These are phyloP conservation scores for Athrips mouffetella DNA, from an alignment of 2,888 invertebrate genomes.

Conservation along the genomic window DNA sequence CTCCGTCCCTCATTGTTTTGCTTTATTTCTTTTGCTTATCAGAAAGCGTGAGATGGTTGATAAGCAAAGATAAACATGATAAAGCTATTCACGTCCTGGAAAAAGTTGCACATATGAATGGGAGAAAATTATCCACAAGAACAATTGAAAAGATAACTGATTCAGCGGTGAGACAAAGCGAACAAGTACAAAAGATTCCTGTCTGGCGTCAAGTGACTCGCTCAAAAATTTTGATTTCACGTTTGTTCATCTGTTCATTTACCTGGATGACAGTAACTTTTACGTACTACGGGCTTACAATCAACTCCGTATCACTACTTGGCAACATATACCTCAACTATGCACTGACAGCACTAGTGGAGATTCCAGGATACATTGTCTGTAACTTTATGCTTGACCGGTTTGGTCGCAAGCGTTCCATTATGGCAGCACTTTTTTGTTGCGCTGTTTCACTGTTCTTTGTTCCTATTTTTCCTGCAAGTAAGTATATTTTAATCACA, in stretches of 20 bases:
- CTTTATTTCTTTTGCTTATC: neutral
- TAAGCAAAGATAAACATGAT: neutral
- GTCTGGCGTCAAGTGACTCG: neutral
- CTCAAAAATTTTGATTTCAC: neutral
- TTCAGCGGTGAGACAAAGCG: neutral
- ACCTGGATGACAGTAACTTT: slow-evolving; percentile 12
- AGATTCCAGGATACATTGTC: slow-evolving; percentile 7
- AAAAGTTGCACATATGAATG: neutral
- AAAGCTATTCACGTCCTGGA: neutral
- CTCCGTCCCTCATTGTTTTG: neutral
- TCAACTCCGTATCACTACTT: slow-evolving; percentile 10
- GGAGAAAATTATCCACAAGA: neutral
- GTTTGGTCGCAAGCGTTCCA: neutral
- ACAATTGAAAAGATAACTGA: neutral
- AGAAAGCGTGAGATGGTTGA: slow-evolving; percentile 3
- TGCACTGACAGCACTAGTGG: slow-evolving; percentile 2
- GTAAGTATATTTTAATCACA: neutral
- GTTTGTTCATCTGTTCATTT: neutral
- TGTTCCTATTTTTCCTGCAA: neutral
- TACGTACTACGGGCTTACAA: slow-evolving; percentile 9
- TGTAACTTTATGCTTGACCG: neutral
- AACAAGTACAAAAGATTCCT: neutral
- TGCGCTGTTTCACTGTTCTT: neutral
- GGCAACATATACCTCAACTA: slow-evolving; percentile 11
- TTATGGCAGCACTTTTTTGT: neutral